Evolutionary conservation across 2,888 invertebrate genomes (phyloP).

Genomic region (Tenthredo livida): DNA sequence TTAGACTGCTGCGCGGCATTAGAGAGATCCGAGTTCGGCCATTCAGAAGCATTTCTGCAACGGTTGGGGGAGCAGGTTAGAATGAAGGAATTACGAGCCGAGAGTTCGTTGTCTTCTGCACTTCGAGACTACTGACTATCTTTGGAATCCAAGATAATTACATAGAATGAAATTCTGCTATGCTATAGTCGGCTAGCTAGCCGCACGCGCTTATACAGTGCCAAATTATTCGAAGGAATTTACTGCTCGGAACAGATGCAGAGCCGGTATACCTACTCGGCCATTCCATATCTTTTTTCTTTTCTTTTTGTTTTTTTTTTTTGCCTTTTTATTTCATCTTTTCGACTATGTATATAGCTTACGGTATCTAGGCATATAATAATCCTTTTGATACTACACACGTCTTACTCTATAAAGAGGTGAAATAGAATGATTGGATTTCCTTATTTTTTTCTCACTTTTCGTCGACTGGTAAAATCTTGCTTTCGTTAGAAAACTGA

Average conservation of each 20-base stretch:
- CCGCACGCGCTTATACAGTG: neutral
- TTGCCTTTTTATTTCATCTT: neutral
- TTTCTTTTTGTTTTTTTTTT: constrained; percentile 41
- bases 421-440: too few relatives aligned
- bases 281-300: constrained; percentile 48
- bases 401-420: too few relatives aligned
- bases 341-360: neutral
- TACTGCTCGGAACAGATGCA: constrained; percentile 8
- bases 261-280: neutral
- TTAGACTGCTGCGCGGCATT: constrained; percentile 58
- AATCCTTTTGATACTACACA: too few relatives aligned
- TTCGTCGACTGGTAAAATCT: too few relatives aligned
- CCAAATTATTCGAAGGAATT: constrained; percentile 31
- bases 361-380: too few relatives aligned
- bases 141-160: constrained; percentile 30
- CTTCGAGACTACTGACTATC: constrained; percentile 25
- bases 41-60: constrained; percentile 41
- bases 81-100: constrained; percentile 26
- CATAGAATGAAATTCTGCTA: constrained; percentile 41
- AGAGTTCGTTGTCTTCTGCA: constrained; percentile 39
- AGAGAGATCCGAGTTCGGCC: neutral
- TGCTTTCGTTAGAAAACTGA: too few relatives aligned
- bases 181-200: neutral
- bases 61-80: constrained; percentile 9
- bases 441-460: too few relatives aligned